These are phyloP conservation scores for Aldrovandia affinis DNA, from an alignment of 2,797 vertebrate species.

Conservation along the genomic window DNA sequence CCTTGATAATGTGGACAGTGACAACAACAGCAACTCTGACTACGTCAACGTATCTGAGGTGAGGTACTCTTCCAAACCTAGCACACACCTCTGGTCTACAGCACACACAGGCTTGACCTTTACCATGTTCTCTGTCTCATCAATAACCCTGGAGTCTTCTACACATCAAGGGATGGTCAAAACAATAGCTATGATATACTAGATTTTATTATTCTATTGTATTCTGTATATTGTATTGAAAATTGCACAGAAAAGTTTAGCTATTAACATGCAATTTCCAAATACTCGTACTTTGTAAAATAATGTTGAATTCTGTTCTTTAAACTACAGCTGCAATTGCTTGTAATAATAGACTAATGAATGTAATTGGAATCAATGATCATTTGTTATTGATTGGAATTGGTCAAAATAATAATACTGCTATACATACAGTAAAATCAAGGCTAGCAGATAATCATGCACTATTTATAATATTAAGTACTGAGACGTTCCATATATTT, in stretches of 20 bases:
- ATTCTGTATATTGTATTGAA: background rate
- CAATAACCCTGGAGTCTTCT: background rate
- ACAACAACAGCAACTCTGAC: conserved; percentile 42
- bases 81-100: background rate
- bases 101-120: background rate
- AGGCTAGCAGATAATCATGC: no score
- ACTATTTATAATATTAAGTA: background rate
- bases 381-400: no score
- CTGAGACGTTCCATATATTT: background rate
- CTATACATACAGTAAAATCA: no score
- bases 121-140: background rate
- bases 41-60: conserved; percentile 66
- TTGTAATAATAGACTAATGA: no score
- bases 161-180: background rate
- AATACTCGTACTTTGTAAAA: no score
- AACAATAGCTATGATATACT: background rate
- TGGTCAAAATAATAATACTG: no score
- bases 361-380: no score
- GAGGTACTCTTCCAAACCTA: background rate
- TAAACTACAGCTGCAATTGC: no score
- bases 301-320: no score
- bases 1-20: conserved; percentile 14
- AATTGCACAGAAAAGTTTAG: background rate
- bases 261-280: no score
- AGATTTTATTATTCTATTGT: background rate